Base-by-base conservation (phyloP, 2,888 invertebrate species). In the Monopis laevigella region DNA sequence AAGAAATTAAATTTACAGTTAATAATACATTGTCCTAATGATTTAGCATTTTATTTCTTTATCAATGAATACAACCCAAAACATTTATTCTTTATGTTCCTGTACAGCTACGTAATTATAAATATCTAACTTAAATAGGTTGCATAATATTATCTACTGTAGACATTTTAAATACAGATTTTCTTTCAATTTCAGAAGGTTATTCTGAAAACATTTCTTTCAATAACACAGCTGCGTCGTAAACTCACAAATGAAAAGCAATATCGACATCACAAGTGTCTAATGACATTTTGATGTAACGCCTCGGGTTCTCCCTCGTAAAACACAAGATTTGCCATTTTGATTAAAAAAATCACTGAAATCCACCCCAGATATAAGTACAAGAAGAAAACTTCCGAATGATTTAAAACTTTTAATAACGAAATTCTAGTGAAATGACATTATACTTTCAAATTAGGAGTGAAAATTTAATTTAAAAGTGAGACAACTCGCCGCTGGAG, bases 401-500 rank as follows among this genome's bases (percentile, higher is more conserved):
- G 81, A 82, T 82, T 81, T 81, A 81, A 77, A 80, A 77, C 73
- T 81, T 82, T 81, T 82, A 82, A 81, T 82, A 82, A 81, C 77
- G 68, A 64, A 74, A 72, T 80, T 68, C 81, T 72, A 82, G 75
- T 80, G 70, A 72, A 75, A 82, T 81, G 81, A 81, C 82, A 81
- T 82, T 82, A 82, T 81, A 82, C 81, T 82, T 82, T 82, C 80
- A 82, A 82, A 82, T 82, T 82, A 73, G 75, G 77, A 80, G 80
- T 80, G 80, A 81, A 82, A 82, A 82, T 82, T 82, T 81, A 82
- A 82, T 82, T 82, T 81, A 80, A 81, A 78, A 75, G 77, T 71
- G 75, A 74, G 77, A 77, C 78, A 78, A 77, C 63, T 74, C 68
- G 72, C 58, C 59, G 69, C 62, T 59, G 59, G 62, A 67, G 72